Percentiles rank a stretch among this genome's conserved stretches.
Evolutionary conservation across 2,113 vertebrate genomes (phyloP).

Genomic region (Cercocebus atys): DNA sequence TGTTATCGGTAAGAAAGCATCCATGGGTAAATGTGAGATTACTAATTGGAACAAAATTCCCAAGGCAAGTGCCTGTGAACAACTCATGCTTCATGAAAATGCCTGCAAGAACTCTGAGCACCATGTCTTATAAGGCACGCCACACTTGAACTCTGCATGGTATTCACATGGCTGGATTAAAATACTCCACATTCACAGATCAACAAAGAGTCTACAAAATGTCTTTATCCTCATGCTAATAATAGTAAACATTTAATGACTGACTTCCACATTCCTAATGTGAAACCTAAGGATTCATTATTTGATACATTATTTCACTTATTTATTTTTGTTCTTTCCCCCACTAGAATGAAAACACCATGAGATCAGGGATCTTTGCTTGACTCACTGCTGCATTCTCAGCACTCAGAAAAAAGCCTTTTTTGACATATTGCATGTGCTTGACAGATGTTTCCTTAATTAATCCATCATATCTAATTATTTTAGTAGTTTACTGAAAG

Average conservation of each 20-base stretch:
- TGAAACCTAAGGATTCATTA: not conserved
- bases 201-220: not conserved
- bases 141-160: not conserved
- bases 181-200: not conserved
- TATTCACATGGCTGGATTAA: not conserved
- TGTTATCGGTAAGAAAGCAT: not conserved
- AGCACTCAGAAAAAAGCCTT: not conserved
- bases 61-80: not conserved
- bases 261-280: not conserved
- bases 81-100: not conserved
- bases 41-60: not conserved
- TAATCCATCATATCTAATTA: not conserved
- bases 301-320: not conserved
- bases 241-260: not conserved
- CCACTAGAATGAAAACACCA: not conserved
- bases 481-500: constrained; percentile 45
- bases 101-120: not conserved
- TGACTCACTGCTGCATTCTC: not conserved
- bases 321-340: not conserved
- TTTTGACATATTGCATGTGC: not conserved
- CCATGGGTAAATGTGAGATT: not conserved
- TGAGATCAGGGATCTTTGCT: not conserved
- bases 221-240: not conserved
- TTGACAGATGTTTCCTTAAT: constrained; percentile 39
- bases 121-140: not conserved